Evolutionary conservation across 2,113 vertebrate genomes (phyloP).

Genomic region (Diadophis punctatus): DNA sequence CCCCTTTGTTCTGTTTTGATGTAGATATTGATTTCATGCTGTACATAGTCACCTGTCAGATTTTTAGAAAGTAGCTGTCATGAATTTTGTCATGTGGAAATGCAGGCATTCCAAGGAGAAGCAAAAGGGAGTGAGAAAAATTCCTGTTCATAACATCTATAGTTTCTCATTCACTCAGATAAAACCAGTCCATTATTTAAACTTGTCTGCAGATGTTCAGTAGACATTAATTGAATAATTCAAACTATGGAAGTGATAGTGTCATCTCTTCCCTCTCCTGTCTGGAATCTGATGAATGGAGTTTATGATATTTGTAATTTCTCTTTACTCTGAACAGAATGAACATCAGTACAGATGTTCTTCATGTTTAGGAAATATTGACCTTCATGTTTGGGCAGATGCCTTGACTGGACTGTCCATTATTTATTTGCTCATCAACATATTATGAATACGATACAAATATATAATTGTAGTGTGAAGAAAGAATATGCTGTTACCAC

Average conservation of each 20-base stretch:
- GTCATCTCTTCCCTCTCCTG: background rate
- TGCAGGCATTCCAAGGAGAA: background rate
- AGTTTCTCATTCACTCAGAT: background rate
- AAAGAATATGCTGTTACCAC: background rate
- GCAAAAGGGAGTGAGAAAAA: background rate
- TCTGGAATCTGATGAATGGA: background rate
- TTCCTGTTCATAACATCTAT: background rate
- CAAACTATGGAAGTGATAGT: background rate
- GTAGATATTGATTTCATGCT: background rate
- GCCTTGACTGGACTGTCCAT: background rate
- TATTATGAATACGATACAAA: background rate
- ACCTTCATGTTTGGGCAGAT: background rate
- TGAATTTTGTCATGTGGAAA: constrained; percentile 9
- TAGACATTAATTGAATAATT: background rate
- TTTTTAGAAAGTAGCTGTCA: background rate
- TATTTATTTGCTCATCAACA: background rate
- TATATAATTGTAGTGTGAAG: background rate
- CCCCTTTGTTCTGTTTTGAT: background rate
- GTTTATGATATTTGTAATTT: background rate
- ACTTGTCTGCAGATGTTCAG: background rate
- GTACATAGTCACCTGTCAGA: background rate
- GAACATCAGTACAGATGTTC: background rate
- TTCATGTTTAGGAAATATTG: background rate
- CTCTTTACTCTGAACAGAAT: background rate
- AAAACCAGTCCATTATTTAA: background rate